These are phyloP conservation scores for Turritopsis dohrnii DNA, from an alignment of 30 jellyfish, hydroid and myxozoan species.

Conservation along the genomic window DNA sequence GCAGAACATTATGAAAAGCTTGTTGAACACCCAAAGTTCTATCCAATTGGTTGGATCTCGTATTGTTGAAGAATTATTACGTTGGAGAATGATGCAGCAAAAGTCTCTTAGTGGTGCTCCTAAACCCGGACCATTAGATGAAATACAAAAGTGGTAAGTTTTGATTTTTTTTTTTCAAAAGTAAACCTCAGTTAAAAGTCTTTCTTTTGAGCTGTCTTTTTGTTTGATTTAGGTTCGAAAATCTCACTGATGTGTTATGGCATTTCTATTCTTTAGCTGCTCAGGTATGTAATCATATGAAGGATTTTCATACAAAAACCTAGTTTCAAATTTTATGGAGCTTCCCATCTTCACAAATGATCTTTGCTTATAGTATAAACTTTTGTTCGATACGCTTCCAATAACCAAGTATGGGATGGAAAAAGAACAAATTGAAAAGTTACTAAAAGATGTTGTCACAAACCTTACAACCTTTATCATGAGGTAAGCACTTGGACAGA, in stretches of 20 bases:
- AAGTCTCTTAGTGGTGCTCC: constrained; percentile 85
- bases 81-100: constrained; percentile 80
- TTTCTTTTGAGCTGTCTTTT: not conserved
- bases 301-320: not conserved
- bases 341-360: not conserved
- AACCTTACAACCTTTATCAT: constrained; percentile 51
- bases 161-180: too few species aligned
- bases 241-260: constrained; percentile 55
- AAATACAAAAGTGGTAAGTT: constrained; percentile 57
- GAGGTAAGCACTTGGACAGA: constrained; percentile 26
- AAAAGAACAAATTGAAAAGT: constrained; percentile 47
- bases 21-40: constrained; percentile 28
- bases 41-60: constrained; percentile 38
- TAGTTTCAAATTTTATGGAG: not conserved
- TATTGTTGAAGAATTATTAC: constrained; percentile 55
- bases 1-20: constrained; percentile 40
- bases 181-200: not conserved
- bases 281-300: constrained; percentile 33
- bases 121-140: constrained; percentile 70
- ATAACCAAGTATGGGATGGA: constrained; percentile 57
- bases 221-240: constrained; percentile 47
- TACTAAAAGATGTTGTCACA: constrained; percentile 41
- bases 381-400: constrained; percentile 70
- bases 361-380: constrained; percentile 39
- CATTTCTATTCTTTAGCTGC: constrained; percentile 51